Evolutionary conservation across 2,888 invertebrate species (phyloP).

Genomic region (Meteorus colon): DNA sequence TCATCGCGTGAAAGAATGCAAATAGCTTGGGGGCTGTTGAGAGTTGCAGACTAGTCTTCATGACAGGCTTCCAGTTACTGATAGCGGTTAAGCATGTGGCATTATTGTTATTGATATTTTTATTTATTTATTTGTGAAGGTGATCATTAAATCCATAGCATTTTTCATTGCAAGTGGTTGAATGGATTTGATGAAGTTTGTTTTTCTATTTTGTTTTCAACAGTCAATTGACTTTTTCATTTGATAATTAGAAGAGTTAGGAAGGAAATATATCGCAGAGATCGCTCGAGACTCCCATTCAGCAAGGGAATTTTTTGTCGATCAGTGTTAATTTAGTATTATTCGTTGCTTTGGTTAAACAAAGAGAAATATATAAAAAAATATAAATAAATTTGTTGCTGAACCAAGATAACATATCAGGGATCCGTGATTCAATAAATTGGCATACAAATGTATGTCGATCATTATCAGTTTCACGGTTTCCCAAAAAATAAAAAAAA

Average conservation of each 20-base stretch:
- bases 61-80: slow-evolving; percentile 69
- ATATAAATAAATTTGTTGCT: slow-evolving; percentile 61
- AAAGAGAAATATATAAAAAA: not conserved
- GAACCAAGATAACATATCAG: slow-evolving; percentile 73
- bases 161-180: slow-evolving; percentile 10
- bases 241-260: not conserved
- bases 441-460: slow-evolving; percentile 18
- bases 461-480: slow-evolving; percentile 5
- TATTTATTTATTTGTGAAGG: slow-evolving; percentile 20
- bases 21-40: slow-evolving; percentile 30
- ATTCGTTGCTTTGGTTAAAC: slow-evolving; percentile 9
- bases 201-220: slow-evolving; percentile 1
- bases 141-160: not conserved
- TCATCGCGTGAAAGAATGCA: slow-evolving; percentile 25
- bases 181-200: slow-evolving; percentile 14
- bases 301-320: slow-evolving; percentile 59
- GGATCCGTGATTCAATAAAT: slow-evolving; percentile 55
- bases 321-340: slow-evolving; percentile 9
- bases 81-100: slow-evolving; percentile 38
- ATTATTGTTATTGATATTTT: slow-evolving; percentile 21
- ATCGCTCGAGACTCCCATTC: slow-evolving; percentile 55
- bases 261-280: slow-evolving; percentile 25
- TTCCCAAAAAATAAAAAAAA: slow-evolving; percentile 56
- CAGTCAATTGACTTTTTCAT: not conserved
- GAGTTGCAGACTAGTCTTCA: slow-evolving; percentile 62